Evolutionary conservation across 2,113 vertebrate species (phyloP).

Genomic region (Corythoichthys haematopterus): DNA sequence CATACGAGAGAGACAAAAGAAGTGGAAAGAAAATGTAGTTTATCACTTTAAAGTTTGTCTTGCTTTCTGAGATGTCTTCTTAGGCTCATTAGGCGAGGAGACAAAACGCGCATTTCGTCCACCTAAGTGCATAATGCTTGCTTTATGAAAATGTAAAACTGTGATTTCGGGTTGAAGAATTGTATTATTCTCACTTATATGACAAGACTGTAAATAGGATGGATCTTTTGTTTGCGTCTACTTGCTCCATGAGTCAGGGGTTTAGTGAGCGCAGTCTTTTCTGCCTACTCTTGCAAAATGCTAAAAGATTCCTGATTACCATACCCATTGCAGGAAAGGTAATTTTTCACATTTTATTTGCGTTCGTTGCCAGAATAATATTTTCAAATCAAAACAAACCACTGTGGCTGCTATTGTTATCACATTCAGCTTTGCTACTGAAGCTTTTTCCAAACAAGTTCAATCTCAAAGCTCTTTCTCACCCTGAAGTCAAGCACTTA

Average conservation of each 20-base stretch:
- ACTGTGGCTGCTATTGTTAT: constrained; percentile 17
- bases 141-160: background rate
- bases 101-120: background rate
- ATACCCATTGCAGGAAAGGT: constrained; percentile 34
- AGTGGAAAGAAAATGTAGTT: background rate
- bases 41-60: background rate
- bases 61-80: background rate
- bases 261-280: constrained; percentile 31
- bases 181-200: constrained; percentile 2
- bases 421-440: constrained; percentile 32
- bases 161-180: background rate
- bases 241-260: constrained; percentile 10
- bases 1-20: background rate
- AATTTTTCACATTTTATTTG: constrained; percentile 49
- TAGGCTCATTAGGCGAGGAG: background rate
- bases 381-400: constrained; percentile 44
- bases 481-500: constrained; percentile 10
- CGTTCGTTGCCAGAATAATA: constrained; percentile 11
- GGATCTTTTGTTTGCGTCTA: constrained; percentile 10
- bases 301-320: constrained; percentile 44
- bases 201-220: constrained; percentile 14
- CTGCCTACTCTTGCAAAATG: constrained; percentile 47
- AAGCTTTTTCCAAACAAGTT: constrained; percentile 30
- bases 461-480: constrained; percentile 25
- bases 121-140: constrained; percentile 1